Conservation (phyloP, 1,140 invertebrate genomes). For the Ridgeia piscesae region DNA sequence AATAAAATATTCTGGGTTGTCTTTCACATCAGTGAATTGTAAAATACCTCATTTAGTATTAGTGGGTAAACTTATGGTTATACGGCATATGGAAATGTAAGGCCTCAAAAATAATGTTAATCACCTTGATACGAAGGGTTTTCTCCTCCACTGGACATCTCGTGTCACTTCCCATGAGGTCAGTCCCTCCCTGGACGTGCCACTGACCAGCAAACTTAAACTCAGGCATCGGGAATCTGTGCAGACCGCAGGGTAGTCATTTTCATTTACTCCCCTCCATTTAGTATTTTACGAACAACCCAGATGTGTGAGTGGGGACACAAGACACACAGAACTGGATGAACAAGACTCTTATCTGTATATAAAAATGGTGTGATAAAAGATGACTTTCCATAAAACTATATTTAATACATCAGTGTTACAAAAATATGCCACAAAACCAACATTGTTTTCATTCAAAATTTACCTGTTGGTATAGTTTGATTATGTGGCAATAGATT, state of each 20-base stretch:
- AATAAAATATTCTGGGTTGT: not conserved
- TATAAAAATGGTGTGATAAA: no score
- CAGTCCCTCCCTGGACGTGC: constrained; percentile 47
- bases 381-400: no score
- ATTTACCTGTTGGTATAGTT: no score
- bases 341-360: no score
- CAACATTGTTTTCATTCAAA: no score
- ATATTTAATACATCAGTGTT: no score
- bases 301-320: not conserved
- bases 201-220: constrained; percentile 57
- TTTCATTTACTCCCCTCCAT: not conserved
- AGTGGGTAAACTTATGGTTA: not conserved
- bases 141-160: constrained; percentile 42
- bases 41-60: not conserved
- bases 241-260: constrained; percentile 17
- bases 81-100: not conserved
- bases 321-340: not conserved
- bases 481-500: no score
- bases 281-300: not conserved
- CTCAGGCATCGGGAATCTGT: constrained; percentile 61
- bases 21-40: not conserved
- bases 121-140: constrained; percentile 42
- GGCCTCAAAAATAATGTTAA: not conserved
- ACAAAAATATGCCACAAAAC: no score
- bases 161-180: constrained; percentile 34